Conservation (phyloP, 1,140 invertebrate genomes). For the Pseudomyrmex gracilis region DNA sequence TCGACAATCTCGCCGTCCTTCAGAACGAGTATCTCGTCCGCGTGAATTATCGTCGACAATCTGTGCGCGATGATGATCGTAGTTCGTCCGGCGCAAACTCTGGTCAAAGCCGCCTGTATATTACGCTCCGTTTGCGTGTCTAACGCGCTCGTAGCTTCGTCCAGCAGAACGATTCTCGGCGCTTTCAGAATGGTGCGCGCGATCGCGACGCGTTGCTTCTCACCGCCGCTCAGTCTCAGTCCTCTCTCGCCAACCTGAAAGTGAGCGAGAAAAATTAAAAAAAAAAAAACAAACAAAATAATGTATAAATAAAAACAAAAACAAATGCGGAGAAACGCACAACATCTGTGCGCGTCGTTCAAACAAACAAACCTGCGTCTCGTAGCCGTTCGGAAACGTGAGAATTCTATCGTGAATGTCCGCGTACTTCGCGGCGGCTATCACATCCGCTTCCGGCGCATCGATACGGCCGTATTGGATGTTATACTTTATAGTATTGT, state of each 20-base stretch:
- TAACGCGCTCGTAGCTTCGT: slow-evolving; percentile 95
- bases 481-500: slow-evolving; percentile 97
- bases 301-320: neutral
- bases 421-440: slow-evolving; percentile 94
- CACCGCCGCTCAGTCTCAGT: slow-evolving; percentile 93
- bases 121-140: slow-evolving; percentile 94
- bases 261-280: neutral
- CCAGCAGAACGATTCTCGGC: slow-evolving; percentile 94
- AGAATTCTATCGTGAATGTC: slow-evolving; percentile 97
- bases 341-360: neutral
- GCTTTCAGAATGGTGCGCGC: slow-evolving; percentile 95
- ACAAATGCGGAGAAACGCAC: no score
- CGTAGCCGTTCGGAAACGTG: slow-evolving; percentile 95
- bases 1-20: slow-evolving; percentile 97
- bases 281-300: slow-evolving; percentile 39
- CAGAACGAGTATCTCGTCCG: slow-evolving; percentile 96
- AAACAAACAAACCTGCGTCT: slow-evolving; percentile 89
- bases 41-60: slow-evolving; percentile 96
- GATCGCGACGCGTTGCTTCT: slow-evolving; percentile 97
- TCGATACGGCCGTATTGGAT: slow-evolving; percentile 96
- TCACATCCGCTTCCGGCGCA: slow-evolving; percentile 93
- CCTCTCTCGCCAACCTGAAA: slow-evolving; percentile 90
- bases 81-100: slow-evolving; percentile 93
- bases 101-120: slow-evolving; percentile 92
- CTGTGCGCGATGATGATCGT: slow-evolving; percentile 97